Evolutionary conservation across 2,797 vertebrate species (phyloP), one percentile per base, ranked within the genome.

Genomic region (Morus bassanus): DNA sequence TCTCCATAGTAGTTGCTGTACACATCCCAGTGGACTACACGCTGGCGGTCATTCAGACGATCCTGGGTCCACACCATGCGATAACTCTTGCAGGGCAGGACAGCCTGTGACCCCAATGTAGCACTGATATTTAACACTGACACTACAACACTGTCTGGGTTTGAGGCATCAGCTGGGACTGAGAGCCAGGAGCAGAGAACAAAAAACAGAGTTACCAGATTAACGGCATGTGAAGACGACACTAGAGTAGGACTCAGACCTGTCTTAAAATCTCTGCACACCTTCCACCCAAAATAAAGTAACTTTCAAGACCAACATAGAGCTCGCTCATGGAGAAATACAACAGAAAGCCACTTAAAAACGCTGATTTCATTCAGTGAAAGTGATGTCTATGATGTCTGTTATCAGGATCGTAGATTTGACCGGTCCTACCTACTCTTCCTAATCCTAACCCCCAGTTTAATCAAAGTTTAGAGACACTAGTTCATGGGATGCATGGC

Each of bases 21-120:
- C 68, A 99, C 41, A 72, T 99, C 99, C 99, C 99, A 99, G 98
- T 99, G 99, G 61, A 99, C 98, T 73, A 99, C 99, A 1, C 99
- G 98, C 97, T 99, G 99, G 22, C 99, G 98, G 98, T 99, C 99
- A 19, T 98, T 98, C 75, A 99, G 98, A 11, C 98, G 97, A 95
- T 99, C 99, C 81, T 97, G 99, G 30, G 98, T 99, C 99, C 99
- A 99, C 90, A 99, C 98, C 98, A 99, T 99, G 85, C 98, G 98
- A 56, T 98, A 97, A 91, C 99, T 99, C 96, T 98, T 98, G 97
- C 99, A 99, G 24, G 98, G 98, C 89, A 99, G 98, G 18, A 98
- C 90, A 0, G 98, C 98, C 72, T 96, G 96, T 0, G 98, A 97
- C 1, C 99, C 99, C 0, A 94, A 95, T 1, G 98, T 94, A 18